Evolutionary conservation across 2,113 vertebrate genomes (phyloP).

Genomic region (Corydoras sp.): DNA sequence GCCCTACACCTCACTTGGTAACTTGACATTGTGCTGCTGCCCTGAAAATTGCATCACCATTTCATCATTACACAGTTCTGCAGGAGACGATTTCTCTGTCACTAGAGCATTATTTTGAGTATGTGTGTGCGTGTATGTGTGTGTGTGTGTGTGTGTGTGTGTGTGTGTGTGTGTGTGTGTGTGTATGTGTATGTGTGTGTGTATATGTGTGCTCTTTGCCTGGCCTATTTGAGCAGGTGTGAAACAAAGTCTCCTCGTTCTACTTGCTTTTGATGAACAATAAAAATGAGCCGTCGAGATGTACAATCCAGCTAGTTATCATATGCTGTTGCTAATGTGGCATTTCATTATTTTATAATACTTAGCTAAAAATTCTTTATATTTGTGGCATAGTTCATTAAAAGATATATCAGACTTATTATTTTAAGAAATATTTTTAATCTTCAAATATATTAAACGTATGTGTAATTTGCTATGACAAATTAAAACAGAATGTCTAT

Average conservation of each 20-base stretch:
- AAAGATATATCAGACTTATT: too few relatives aligned
- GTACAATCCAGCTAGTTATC: too few relatives aligned
- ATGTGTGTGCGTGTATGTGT: not conserved
- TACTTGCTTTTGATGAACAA: constrained; percentile 15
- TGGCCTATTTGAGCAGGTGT: too few relatives aligned
- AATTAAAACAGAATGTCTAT: too few relatives aligned
- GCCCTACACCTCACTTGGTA: constrained; percentile 20
- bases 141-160: constrained; percentile 12
- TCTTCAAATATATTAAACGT: too few relatives aligned
- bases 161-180: not conserved
- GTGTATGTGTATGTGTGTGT: not conserved
- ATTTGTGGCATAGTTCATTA: too few relatives aligned
- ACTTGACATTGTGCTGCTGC: constrained; percentile 26
- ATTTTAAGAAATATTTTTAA: too few relatives aligned
- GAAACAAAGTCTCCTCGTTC: not conserved
- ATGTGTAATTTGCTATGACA: too few relatives aligned
- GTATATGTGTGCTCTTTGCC: not conserved
- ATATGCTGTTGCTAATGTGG: too few relatives aligned
- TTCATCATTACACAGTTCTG: constrained; percentile 35
- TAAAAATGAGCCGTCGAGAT: not conserved
- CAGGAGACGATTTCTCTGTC: constrained; percentile 18
- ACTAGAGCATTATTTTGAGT: not conserved
- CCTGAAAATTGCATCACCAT: constrained; percentile 34
- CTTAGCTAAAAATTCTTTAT: too few relatives aligned
- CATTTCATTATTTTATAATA: too few relatives aligned